These are phyloP conservation scores for Geophilus truncorum DNA, from an alignment of 2,888 invertebrate species.

Conservation along the genomic window DNA sequence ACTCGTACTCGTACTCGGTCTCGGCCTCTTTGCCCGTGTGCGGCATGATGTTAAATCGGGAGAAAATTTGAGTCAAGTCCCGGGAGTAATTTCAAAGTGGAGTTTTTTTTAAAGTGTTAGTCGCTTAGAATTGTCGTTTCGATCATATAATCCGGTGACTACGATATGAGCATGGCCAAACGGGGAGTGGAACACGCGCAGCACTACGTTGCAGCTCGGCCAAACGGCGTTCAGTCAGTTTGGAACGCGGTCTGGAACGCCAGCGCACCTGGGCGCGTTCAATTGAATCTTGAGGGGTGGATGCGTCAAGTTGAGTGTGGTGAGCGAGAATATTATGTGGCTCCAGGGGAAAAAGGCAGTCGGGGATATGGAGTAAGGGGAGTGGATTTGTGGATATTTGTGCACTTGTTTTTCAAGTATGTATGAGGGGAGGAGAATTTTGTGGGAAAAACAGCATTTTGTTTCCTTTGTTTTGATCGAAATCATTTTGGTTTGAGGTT, in stretches of 20 bases:
- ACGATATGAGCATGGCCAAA: neutral
- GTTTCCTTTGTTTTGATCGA: slow-evolving; percentile 11
- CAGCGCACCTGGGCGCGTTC: slow-evolving; percentile 15
- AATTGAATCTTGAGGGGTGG: neutral
- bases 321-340: neutral
- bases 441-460: neutral
- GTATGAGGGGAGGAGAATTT: neutral
- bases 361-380: neutral
- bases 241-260: neutral
- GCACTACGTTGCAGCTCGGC: neutral
- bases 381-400: slow-evolving; percentile 17
- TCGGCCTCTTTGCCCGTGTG: neutral
- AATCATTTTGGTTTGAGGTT: neutral
- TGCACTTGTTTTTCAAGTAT: slow-evolving; percentile 10
- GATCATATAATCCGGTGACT: neutral
- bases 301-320: neutral
- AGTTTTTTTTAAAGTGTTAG: too few species aligned
- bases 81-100: neutral
- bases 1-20: slow-evolving; percentile 29
- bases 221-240: neutral
- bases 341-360: neutral
- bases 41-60: neutral
- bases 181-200: neutral
- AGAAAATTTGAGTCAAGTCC: neutral
- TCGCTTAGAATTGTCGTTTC: neutral